These are phyloP conservation scores for Tinea trinotella DNA, from an alignment of 2,888 invertebrate genomes.

Conservation along the genomic window DNA sequence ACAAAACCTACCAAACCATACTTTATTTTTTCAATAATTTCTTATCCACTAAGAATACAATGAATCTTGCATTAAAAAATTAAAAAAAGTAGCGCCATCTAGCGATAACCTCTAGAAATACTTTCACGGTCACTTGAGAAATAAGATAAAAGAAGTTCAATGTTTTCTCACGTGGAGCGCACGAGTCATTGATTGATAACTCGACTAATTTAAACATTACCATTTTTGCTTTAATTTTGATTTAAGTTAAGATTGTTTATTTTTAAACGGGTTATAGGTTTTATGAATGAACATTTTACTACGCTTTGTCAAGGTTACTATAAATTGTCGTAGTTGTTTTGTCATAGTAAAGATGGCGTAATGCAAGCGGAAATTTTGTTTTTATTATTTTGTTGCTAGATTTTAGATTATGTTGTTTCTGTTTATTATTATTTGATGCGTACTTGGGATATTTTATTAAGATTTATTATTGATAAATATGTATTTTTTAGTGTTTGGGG, in stretches of 20 bases:
- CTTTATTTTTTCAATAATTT: not conserved
- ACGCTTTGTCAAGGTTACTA: slow-evolving; percentile 42
- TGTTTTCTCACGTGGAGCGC: slow-evolving; percentile 30
- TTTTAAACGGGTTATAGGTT: no score
- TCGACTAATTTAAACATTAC: not conserved
- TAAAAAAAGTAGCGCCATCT: slow-evolving; percentile 40
- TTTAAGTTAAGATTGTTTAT: slow-evolving; percentile 12
- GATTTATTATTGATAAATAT: no score
- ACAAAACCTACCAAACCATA: no score
- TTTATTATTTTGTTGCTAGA: slow-evolving; percentile 23
- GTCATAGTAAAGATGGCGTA: slow-evolving; percentile 44
- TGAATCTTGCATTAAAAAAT: not conserved
- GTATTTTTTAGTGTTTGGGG: no score
- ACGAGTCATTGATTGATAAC: slow-evolving; percentile 3
- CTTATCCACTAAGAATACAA: not conserved
- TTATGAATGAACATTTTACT: slow-evolving; percentile 26
- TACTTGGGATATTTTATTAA: no score
- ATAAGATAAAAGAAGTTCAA: slow-evolving; percentile 38
- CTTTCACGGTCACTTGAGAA: slow-evolving; percentile 37
- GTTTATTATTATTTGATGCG: no score
- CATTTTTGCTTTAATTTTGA: not conserved
- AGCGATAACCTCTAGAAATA: slow-evolving; percentile 29
- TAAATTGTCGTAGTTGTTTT: slow-evolving; percentile 30
- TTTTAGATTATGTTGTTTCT: not conserved
- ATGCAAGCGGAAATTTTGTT: slow-evolving; percentile 30